Conservation (phyloP, 2,797 vertebrate genomes). For the Eptatretus atami region DNA sequence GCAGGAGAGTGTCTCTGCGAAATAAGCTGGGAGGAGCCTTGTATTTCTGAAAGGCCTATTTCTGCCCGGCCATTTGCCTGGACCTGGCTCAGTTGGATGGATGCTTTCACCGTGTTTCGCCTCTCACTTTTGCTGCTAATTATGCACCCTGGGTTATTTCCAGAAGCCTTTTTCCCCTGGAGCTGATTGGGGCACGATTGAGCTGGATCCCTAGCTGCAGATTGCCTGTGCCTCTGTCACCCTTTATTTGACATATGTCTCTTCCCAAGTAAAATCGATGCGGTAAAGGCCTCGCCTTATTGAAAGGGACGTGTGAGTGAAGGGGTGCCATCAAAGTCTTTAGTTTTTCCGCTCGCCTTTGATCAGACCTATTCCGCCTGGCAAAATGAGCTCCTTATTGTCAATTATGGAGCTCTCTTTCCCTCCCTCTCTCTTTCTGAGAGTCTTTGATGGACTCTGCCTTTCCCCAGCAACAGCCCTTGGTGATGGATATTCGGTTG, state of each 20-base stretch:
- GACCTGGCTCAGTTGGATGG: too few species aligned
- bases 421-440: background rate
- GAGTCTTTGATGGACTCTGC: constrained; percentile 4
- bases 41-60: too few species aligned
- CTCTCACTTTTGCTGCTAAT: background rate
- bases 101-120: too few species aligned
- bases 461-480: background rate
- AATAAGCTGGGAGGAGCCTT: too few species aligned
- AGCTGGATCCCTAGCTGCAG: too few species aligned
- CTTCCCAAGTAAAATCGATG: constrained; percentile 2
- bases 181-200: too few species aligned
- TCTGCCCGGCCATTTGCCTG: too few species aligned
- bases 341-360: constrained; percentile 4
- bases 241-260: constrained; percentile 4
- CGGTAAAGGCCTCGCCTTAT: background rate
- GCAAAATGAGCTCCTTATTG: constrained; percentile 5
- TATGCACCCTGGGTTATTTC: constrained; percentile 3
- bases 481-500: constrained; percentile 1
- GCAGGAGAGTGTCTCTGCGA: too few species aligned
- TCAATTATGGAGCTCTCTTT: constrained; percentile 3
- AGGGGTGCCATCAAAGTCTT: constrained; percentile 4
- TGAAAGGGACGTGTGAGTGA: constrained; percentile 5
- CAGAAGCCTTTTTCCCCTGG: constrained; percentile 1
- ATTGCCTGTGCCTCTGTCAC: constrained; percentile 5
- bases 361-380: constrained; percentile 4